A percentile compares a stretch with the other conserved stretches of the same genome.
These are phyloP conservation scores for Xerus rutilus DNA, from an alignment of 2,797 vertebrate species.

Conservation along the genomic window DNA sequence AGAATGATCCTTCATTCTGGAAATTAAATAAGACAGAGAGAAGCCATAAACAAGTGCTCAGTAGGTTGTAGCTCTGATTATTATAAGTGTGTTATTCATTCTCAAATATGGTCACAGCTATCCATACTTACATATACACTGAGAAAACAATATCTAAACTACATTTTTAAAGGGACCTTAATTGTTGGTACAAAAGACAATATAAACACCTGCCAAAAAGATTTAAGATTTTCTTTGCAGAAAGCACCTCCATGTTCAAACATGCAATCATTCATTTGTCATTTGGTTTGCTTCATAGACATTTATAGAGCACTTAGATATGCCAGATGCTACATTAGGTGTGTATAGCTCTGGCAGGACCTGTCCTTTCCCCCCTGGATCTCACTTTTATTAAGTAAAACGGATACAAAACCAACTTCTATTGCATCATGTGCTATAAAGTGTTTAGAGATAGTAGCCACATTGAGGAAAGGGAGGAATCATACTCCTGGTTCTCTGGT, in stretches of 20 bases:
- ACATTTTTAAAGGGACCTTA: conserved; percentile 60
- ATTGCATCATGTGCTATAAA: neutral
- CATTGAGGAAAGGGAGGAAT: neutral
- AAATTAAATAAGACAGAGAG: neutral
- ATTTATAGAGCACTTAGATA: conserved; percentile 54
- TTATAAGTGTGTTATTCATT: neutral
- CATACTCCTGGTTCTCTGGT: neutral
- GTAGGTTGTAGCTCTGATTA: neutral
- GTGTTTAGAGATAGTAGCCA: neutral
- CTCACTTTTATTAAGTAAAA: conserved; percentile 38
- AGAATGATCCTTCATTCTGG: neutral
- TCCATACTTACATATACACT: neutral
- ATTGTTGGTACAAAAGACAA: conserved; percentile 40
- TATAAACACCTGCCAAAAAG: conserved; percentile 78
- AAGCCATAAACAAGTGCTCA: neutral
- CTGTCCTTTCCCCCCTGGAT: neutral
- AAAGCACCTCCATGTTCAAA: conserved; percentile 69
- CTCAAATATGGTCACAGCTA: conserved; percentile 17
- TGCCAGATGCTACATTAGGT: neutral
- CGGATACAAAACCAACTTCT: neutral
- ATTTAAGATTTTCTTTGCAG: conserved; percentile 75
- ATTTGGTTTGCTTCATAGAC: neutral
- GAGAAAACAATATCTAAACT: conserved; percentile 53
- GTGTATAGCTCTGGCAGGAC: neutral
- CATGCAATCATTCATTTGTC: conserved; percentile 31